These are phyloP conservation scores for Cyclargus thomasi DNA, from an alignment of 1,140 invertebrate genomes.

Conservation along the genomic window DNA sequence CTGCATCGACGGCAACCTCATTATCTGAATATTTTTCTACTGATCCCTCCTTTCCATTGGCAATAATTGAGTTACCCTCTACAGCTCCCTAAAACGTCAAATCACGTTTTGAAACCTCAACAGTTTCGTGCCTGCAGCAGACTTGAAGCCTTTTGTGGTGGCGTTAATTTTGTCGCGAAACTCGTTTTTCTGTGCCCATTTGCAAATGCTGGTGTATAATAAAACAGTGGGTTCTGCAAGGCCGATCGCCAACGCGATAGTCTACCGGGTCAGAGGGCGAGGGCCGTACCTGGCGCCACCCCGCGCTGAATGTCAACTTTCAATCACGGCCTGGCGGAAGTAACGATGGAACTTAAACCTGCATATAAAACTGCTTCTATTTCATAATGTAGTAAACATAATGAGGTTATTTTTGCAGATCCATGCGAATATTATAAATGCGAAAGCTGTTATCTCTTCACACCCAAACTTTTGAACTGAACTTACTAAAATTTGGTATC, in stretches of 20 bases:
- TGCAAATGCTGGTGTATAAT: conserved; percentile 59
- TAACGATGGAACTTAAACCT: conserved; percentile 38
- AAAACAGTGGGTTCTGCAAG: conserved; percentile 60
- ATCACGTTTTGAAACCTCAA: too few relatives aligned
- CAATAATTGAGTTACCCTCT: too few relatives aligned
- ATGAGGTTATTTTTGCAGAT: neutral
- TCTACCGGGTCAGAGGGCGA: conserved; percentile 59
- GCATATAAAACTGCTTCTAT: conserved; percentile 10
- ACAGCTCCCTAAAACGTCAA: too few relatives aligned
- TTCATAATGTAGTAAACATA: neutral
- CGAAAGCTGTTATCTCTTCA: too few relatives aligned
- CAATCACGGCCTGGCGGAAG: conserved; percentile 61
- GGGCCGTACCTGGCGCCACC: conserved; percentile 65
- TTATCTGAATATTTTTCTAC: too few relatives aligned
- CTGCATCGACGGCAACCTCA: too few relatives aligned
- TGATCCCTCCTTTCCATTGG: too few relatives aligned
- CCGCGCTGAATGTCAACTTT: conserved; percentile 68
- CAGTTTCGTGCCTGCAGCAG: too few relatives aligned
- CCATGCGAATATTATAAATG: too few relatives aligned
- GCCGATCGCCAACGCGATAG: conserved; percentile 65
- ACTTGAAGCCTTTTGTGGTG: too few relatives aligned
- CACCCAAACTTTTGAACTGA: too few relatives aligned
- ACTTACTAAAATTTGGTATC: too few relatives aligned
- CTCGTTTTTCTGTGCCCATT: conserved; percentile 40
- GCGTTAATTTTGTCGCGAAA: conserved; percentile 4